Base-by-base conservation (phyloP, 2,113 vertebrate genomes). In the Podilymbus podiceps region DNA sequence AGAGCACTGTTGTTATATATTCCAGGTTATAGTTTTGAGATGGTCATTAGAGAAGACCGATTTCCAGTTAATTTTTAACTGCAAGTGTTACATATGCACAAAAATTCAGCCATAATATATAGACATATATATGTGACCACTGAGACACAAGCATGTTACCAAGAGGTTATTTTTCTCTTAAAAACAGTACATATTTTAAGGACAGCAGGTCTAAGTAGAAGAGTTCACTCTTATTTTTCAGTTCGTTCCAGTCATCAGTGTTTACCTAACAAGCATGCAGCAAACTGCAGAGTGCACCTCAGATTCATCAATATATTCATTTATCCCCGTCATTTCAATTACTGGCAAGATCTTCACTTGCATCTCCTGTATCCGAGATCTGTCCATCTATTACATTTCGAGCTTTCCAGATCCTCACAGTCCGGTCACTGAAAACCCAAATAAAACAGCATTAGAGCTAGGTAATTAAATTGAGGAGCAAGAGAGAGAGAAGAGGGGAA, bases 381-480 rank as follows among this genome's bases (percentile, higher is more conserved):
- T 98, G 98, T 40, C 99, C 99, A 6, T 99, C 99, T 71, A 99
- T 96, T 66, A 98, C 94, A 55, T 98, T 98, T 68, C 98, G 98
- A 90, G 98, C 98, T 94, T 99, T 99, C 99, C 99, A 99, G 91
- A 99, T 99, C 97, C 98, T 99, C 95, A 99, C 99, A 24, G 99
- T 99, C 58, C 99, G 98, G 95, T 99, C 99, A 95, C 99, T 99
- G 96, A 30, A 97, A 96, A 97, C 46, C 28, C 91, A 49, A 93
- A 63, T 12, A 56, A 86, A 90, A 60, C 55, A 20, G 10, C 9
- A 7, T 90, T 81, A 92, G 30, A 89, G 68, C 4, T 3, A 25
- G 14, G 27, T 23, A 64, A 50, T 66, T 35, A 40, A 31, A 40
- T 1, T 72, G 22, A 42, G 28, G 31, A 58, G 8, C 16, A 33